phyloP scores from a whole-genome alignment of 2,113 vertebrate species.

The Scomber japonicus region DNA sequence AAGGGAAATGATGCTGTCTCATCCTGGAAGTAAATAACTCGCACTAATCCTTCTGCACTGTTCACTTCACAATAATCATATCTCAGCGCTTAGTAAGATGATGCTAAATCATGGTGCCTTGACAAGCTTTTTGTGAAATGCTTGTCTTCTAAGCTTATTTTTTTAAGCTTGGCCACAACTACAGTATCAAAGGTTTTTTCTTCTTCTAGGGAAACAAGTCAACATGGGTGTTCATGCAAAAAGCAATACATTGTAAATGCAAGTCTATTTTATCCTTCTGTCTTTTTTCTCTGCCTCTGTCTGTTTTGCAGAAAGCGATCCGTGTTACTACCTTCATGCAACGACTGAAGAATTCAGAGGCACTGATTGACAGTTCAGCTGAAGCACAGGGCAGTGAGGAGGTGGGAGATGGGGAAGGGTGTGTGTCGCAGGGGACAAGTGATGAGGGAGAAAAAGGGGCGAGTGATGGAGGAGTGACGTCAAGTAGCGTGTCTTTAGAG shows the following conservation, averaged over 20 bases:
- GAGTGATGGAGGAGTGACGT: slow-evolving; percentile 73
- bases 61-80: slow-evolving; percentile 55
- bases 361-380: slow-evolving; percentile 65
- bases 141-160: slow-evolving; percentile 47
- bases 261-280: slow-evolving; percentile 28
- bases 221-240: slow-evolving; percentile 4
- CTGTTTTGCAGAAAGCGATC: slow-evolving; percentile 88
- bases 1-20: slow-evolving; percentile 47
- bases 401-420: slow-evolving; percentile 67
- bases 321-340: slow-evolving; percentile 92
- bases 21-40: slow-evolving; percentile 65
- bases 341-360: slow-evolving; percentile 85
- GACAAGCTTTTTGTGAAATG: slow-evolving; percentile 53
- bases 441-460: slow-evolving; percentile 70
- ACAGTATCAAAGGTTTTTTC: slow-evolving; percentile 6
- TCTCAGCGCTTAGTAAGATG: slow-evolving; percentile 51
- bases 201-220: slow-evolving; percentile 31
- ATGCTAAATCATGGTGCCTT: slow-evolving; percentile 56
- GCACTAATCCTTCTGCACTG: slow-evolving; percentile 49
- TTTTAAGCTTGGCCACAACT: slow-evolving; percentile 51
- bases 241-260: not conserved
- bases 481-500: slow-evolving; percentile 82
- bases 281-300: slow-evolving; percentile 48
- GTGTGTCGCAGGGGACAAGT: slow-evolving; percentile 66
- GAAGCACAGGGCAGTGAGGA: slow-evolving; percentile 66